Percentiles rank a stretch among this genome's conserved stretches.
Evolutionary conservation across 1,140 invertebrate genomes (phyloP).

Genomic region (Steinernema feltiae): DNA sequence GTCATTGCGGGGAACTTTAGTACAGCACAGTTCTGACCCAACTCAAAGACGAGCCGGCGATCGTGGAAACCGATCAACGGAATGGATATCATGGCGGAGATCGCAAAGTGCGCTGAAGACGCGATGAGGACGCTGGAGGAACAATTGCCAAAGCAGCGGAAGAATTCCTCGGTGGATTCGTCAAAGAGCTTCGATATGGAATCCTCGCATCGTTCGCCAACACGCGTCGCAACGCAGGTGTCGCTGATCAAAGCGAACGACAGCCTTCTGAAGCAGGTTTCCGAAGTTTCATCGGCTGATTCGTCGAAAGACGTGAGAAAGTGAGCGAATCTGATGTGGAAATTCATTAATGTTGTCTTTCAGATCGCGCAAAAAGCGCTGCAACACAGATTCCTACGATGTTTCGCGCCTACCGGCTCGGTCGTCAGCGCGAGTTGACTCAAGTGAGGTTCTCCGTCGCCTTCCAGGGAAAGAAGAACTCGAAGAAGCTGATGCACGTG

Average conservation of each 20-base stretch:
- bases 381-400: not conserved
- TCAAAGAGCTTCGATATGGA: too few relatives aligned
- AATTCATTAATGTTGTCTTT: not conserved
- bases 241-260: not conserved
- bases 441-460: too few relatives aligned
- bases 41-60: too few relatives aligned
- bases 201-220: not conserved
- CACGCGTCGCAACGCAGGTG: not conserved
- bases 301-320: not conserved
- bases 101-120: not conserved
- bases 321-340: not conserved
- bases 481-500: too few relatives aligned
- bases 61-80: not conserved
- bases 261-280: not conserved
- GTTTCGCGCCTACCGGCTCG: not conserved
- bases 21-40: too few relatives aligned
- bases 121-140: not conserved
- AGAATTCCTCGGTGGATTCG: too few relatives aligned
- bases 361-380: not conserved
- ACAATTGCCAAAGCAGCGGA: not conserved
- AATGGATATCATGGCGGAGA: not conserved
- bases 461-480: too few relatives aligned
- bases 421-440: too few relatives aligned
- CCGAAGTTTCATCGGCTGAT: not conserved
- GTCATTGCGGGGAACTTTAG: too few relatives aligned